phyloP scores from a whole-genome alignment of 2,888 invertebrate genomes.

The Callosobruchus maculatus region DNA sequence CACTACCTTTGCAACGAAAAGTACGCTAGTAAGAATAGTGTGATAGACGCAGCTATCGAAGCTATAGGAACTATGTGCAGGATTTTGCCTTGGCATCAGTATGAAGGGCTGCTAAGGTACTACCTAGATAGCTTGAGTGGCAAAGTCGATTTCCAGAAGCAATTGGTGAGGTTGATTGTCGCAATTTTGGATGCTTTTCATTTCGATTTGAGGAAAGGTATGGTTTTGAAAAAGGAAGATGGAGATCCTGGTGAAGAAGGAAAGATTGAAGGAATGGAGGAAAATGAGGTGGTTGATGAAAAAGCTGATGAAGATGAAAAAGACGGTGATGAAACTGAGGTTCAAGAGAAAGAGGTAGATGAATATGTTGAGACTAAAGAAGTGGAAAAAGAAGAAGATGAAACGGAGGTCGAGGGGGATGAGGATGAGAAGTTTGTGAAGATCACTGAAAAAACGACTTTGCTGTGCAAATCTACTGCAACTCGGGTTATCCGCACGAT shows the following conservation, averaged over 20 bases:
- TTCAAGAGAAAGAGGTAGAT: conserved; percentile 14
- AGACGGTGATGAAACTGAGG: conserved; percentile 15
- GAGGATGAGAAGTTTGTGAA: conserved; percentile 22
- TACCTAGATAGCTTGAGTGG: conserved; percentile 75
- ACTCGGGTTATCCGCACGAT: conserved; percentile 63
- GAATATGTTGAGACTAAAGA: conserved; percentile 46
- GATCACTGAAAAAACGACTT: conserved; percentile 49
- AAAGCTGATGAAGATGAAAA: conserved; percentile 27
- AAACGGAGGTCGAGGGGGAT: conserved; percentile 27
- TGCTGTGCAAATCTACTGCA: conserved; percentile 68
- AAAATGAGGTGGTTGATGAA: conserved; percentile 40
- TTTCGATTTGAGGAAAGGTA: conserved; percentile 74
- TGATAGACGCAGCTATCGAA: conserved; percentile 83
- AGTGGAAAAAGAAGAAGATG: conserved; percentile 37
- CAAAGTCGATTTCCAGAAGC: conserved; percentile 75
- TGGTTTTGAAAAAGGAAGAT: neutral
- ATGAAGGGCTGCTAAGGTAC: conserved; percentile 75
- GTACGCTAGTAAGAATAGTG: conserved; percentile 70
- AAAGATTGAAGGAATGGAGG: no score
- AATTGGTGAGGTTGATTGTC: conserved; percentile 72
- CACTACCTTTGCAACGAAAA: conserved; percentile 76
- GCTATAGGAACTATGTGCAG: conserved; percentile 72
- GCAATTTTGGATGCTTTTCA: conserved; percentile 88
- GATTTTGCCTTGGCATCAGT: conserved; percentile 85
- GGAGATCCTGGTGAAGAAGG: conserved; percentile 18